Percentiles rank a stretch among this genome's conserved stretches.
Conservation (phyloP, 1,140 invertebrate genomes). For the Monochamus saltuarius region DNA sequence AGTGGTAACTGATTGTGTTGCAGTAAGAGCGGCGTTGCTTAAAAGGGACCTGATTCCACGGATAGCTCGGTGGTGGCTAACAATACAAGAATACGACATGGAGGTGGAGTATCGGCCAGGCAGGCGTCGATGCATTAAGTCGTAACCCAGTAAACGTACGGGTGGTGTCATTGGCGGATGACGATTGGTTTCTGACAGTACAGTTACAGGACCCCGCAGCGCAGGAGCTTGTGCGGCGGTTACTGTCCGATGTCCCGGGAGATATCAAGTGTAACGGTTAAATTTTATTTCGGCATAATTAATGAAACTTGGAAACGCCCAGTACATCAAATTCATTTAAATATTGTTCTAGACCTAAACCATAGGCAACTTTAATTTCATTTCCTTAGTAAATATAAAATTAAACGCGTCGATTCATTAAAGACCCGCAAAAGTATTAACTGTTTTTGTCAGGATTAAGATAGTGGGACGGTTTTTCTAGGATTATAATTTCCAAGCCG, state of each 20-base stretch:
- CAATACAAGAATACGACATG: slow-evolving; percentile 41
- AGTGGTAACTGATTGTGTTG: slow-evolving; percentile 42
- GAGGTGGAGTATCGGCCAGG: slow-evolving; percentile 40
- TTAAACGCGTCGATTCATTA: no score
- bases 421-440: no score
- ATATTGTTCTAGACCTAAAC: no score
- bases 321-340: no score
- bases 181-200: slow-evolving; percentile 27
- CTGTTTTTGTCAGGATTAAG: no score
- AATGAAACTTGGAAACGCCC: no score
- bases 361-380: no score
- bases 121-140: slow-evolving; percentile 40
- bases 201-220: slow-evolving; percentile 20
- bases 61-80: slow-evolving; percentile 43
- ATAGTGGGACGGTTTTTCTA: no score
- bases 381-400: no score
- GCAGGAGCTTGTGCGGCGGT: not conserved
- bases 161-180: slow-evolving; percentile 10
- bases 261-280: no score
- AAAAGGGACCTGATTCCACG: slow-evolving; percentile 39
- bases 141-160: slow-evolving; percentile 22
- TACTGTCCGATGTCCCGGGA: not conserved
- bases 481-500: no score
- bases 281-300: no score
- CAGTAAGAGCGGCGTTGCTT: slow-evolving; percentile 28